Evolutionary conservation across 2,888 invertebrate genomes (phyloP).

Genomic region (Chouioia cunea): DNA sequence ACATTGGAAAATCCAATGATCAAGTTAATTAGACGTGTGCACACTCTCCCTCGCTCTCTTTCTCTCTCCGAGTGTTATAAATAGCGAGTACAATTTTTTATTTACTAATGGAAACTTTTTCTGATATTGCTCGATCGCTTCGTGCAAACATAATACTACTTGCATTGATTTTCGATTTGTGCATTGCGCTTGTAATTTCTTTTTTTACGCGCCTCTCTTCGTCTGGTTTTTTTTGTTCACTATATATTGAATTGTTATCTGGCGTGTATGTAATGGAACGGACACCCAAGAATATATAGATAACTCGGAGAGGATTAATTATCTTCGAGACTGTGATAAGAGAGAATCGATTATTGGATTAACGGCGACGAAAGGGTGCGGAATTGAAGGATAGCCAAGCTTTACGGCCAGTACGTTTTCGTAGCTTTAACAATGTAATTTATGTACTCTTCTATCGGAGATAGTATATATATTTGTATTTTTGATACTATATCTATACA

Average conservation of each 20-base stretch:
- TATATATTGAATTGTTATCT: conserved; percentile 3
- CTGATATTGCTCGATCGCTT: not conserved
- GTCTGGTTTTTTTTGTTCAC: conserved; percentile 1
- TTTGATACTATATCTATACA: conserved; percentile 4
- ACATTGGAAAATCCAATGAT: conserved; percentile 17
- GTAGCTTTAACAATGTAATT: conserved; percentile 17
- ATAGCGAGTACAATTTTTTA: conserved; percentile 1
- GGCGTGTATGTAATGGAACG: not conserved
- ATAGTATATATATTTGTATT: conserved; percentile 9
- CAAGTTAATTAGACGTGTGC: conserved; percentile 11
- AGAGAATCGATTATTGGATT: conserved; percentile 49
- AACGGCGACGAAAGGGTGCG: conserved; percentile 39
- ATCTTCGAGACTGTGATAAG: conserved; percentile 55
- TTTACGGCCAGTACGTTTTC: conserved; percentile 38
- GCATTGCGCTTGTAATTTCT: no score
- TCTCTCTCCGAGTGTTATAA: not conserved
- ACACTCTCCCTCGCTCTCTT: no score
- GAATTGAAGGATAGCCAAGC: conserved; percentile 13
- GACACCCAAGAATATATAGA: conserved; percentile 2
- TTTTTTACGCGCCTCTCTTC: no score
- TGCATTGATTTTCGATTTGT: no score
- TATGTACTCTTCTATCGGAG: conserved; percentile 1
- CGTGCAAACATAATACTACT: no score
- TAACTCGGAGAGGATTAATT: conserved; percentile 37
- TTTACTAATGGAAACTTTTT: conserved; percentile 2